Evolutionary conservation across 2,797 vertebrate species (phyloP).

Genomic region (Nyctalus aviator): DNA sequence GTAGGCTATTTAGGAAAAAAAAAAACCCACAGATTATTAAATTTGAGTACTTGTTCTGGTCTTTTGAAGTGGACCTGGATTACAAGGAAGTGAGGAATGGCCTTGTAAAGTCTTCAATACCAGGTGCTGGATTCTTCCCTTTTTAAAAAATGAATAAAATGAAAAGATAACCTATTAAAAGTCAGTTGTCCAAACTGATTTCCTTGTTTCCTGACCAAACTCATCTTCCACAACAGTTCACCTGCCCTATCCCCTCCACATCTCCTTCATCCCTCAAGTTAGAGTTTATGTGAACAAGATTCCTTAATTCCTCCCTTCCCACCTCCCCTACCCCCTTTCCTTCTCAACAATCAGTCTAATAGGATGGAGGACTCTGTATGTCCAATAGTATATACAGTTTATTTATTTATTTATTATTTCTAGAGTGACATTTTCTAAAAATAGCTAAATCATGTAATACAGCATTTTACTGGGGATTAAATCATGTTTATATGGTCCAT

Average conservation of each 20-base stretch:
- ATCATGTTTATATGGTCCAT: not conserved
- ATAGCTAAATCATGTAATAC: not conserved
- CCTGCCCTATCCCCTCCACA: not conserved
- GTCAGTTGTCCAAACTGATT: not conserved
- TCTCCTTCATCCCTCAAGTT: not conserved
- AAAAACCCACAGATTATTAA: not conserved
- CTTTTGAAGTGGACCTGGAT: slow-evolving; percentile 40
- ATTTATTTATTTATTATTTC: slow-evolving; percentile 19
- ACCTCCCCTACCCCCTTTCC: not conserved
- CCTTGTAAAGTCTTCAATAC: not conserved
- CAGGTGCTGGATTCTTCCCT: not conserved
- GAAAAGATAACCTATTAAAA: slow-evolving; percentile 45
- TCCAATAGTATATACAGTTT: not conserved
- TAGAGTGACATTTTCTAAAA: slow-evolving; percentile 31
- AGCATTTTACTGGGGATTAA: not conserved
- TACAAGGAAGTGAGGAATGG: not conserved
- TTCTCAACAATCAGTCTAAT: not conserved
- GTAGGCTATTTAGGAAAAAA: not conserved
- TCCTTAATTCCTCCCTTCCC: not conserved
- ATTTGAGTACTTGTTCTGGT: slow-evolving; percentile 43
- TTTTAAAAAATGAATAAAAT: not conserved
- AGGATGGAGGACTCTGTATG: not conserved
- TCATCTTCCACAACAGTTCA: not conserved
- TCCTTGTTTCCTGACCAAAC: not conserved
- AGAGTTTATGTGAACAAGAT: not conserved